These are phyloP conservation scores for Amazona vittata DNA, from an alignment of 2,113 vertebrate species.

Conservation along the genomic window DNA sequence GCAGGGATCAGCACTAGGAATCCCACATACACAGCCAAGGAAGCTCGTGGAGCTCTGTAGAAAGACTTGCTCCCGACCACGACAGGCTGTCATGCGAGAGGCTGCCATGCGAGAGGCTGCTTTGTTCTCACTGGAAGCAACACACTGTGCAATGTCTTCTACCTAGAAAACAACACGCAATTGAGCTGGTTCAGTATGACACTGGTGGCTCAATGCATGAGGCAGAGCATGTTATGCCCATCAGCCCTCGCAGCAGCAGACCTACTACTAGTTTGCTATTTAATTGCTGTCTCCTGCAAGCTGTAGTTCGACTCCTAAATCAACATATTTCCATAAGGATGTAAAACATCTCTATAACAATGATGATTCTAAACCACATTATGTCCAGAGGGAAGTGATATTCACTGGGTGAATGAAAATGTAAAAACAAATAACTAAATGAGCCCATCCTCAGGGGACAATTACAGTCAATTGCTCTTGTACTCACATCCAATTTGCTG, in stretches of 20 bases:
- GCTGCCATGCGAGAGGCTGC: fast-evolving
- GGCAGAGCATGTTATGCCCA: neutral
- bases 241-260: neutral
- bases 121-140: neutral
- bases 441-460: neutral
- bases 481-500: neutral
- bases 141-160: fast-evolving
- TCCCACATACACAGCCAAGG: fast-evolving
- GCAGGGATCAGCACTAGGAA: neutral
- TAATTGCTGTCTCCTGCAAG: neutral
- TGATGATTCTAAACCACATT: neutral
- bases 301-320: neutral
- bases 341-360: neutral
- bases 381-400: neutral
- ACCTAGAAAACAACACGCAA: fast-evolving
- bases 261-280: fast-evolving
- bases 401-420: neutral
- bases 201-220: fast-evolving
- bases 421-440: neutral
- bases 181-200: neutral
- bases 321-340: neutral
- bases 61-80: neutral
- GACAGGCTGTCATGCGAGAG: fast-evolving
- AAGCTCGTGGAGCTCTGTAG: fast-evolving
- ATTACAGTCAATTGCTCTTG: neutral